Conservation (phyloP, 1,140 invertebrate species). For the Danaus plexippus region DNA sequence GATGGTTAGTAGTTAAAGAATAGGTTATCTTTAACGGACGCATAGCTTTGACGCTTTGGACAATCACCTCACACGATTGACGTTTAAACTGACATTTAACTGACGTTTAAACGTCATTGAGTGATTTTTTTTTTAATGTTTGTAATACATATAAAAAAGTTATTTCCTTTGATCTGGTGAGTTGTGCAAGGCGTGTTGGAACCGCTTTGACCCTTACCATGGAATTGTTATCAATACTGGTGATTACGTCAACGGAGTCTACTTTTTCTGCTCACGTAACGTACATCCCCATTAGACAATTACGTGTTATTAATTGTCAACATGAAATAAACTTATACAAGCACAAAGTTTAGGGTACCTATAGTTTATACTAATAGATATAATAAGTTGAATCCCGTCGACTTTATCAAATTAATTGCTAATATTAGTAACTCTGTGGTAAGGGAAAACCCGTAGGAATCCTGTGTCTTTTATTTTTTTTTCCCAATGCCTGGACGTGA, state of each 20-base stretch:
- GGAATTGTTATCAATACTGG: constrained; percentile 36
- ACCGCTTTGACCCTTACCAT: constrained; percentile 30
- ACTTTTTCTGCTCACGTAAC: no score
- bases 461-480: constrained; percentile 21
- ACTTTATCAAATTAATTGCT: constrained; percentile 11
- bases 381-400: no score
- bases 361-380: background rate
- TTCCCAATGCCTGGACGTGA: constrained; percentile 22
- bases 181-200: constrained; percentile 18
- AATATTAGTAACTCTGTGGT: constrained; percentile 29
- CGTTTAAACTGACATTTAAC: constrained; percentile 7
- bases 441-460: constrained; percentile 27
- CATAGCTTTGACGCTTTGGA: constrained; percentile 23
- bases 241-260: constrained; percentile 12
- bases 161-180: constrained; percentile 19
- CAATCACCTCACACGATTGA: constrained; percentile 21
- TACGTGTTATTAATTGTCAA: no score
- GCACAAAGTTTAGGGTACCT: no score
- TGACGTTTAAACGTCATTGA: background rate
- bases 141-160: constrained; percentile 4
- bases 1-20: constrained; percentile 86
- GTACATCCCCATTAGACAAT: no score
- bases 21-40: constrained; percentile 19
- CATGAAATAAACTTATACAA: no score
- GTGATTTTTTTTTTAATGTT: background rate